Evolutionary conservation across 1,140 invertebrate genomes (phyloP).

Genomic region (Drosophila pseudoobscura): DNA sequence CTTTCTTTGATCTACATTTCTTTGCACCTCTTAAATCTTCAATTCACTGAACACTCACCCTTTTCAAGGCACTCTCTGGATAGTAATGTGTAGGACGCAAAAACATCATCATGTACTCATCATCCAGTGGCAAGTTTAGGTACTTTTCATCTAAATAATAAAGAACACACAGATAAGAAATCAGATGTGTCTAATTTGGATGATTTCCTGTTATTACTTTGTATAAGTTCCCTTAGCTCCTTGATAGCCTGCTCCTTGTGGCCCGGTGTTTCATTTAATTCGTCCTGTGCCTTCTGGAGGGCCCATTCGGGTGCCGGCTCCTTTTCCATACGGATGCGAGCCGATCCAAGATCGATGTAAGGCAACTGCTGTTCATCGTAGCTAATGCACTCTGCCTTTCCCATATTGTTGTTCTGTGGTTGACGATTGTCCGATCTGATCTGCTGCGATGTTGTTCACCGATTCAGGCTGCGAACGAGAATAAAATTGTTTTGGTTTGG

Average conservation of each 20-base stretch:
- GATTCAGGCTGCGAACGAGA: constrained; percentile 64
- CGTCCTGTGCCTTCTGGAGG: constrained; percentile 85
- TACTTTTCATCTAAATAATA: constrained; percentile 83
- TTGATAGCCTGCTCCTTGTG: constrained; percentile 86
- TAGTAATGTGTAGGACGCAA: constrained; percentile 88
- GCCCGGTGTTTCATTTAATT: constrained; percentile 88
- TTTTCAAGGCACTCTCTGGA: constrained; percentile 86
- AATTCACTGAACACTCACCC: constrained; percentile 83
- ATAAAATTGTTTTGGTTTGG: constrained; percentile 55
- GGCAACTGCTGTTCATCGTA: constrained; percentile 84
- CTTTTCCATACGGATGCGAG: constrained; percentile 84
- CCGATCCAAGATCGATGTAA: constrained; percentile 84
- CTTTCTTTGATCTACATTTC: not conserved
- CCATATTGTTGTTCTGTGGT: constrained; percentile 46
- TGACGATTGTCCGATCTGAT: constrained; percentile 2
- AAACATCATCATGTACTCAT: constrained; percentile 87
- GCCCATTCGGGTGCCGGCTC: constrained; percentile 83
- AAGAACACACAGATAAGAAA: not conserved
- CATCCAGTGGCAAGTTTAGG: constrained; percentile 85
- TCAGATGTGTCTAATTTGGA: no score
- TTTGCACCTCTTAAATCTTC: not conserved
- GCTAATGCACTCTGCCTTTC: constrained; percentile 79
- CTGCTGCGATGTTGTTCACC: constrained; percentile 42
- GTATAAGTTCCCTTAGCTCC: constrained; percentile 85
- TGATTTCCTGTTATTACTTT: constrained; percentile 43